Evolutionary conservation across 35 echinoderm and acorn worm species (phyloP).

Genomic region (Amphiura filiformis): DNA sequence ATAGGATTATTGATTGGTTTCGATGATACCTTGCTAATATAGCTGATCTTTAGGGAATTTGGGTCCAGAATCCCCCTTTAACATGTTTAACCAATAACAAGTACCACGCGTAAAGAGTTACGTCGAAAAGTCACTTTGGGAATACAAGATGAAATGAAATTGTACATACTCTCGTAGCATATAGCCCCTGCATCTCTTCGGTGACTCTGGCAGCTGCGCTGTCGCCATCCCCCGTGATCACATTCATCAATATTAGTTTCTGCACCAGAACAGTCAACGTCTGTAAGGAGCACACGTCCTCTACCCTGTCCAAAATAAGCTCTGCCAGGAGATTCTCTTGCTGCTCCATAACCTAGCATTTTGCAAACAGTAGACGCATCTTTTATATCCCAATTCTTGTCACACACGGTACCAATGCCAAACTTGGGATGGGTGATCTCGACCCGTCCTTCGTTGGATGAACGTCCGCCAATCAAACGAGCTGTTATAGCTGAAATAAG

Average conservation of each 20-base stretch:
- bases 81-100: background rate
- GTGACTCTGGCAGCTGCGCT: background rate
- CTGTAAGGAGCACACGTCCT: background rate
- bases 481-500: background rate
- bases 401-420: background rate
- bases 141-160: background rate
- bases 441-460: conserved; percentile 2
- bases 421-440: background rate
- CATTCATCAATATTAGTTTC: background rate
- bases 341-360: too few relatives aligned
- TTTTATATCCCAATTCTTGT: background rate
- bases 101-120: background rate
- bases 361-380: conserved; percentile 10
- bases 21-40: background rate
- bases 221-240: background rate
- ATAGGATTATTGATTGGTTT: too few relatives aligned
- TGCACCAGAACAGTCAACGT: background rate
- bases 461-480: background rate
- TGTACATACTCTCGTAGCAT: background rate
- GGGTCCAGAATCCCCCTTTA: background rate
- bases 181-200: background rate
- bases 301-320: background rate
- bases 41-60: background rate
- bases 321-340: background rate
- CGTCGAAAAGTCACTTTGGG: background rate